Conservation (phyloP, 1,140 invertebrate genomes). For the Cepaea nemoralis region DNA sequence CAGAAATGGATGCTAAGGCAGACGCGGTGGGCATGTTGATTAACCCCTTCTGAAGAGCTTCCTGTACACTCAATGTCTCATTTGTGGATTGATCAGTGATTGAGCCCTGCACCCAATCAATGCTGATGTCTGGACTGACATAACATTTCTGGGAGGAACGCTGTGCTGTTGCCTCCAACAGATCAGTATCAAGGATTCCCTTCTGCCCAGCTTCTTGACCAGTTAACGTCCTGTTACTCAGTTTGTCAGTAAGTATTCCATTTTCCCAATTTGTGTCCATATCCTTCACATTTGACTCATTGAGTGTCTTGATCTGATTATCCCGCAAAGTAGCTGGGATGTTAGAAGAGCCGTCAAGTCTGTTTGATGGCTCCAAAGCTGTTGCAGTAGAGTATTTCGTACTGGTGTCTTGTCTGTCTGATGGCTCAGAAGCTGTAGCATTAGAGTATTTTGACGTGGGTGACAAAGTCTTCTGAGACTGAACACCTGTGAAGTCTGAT, state of each 20-base stretch:
- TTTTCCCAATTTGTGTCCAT: conserved; percentile 63
- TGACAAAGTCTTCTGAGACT: too few species aligned
- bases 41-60: conserved; percentile 84
- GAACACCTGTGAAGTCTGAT: neutral
- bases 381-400: neutral
- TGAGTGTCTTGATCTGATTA: conserved; percentile 3
- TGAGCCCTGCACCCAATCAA: conserved; percentile 64
- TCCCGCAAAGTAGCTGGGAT: neutral
- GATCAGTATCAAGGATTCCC: conserved; percentile 86
- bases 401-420: neutral
- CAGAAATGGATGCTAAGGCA: conserved; percentile 56
- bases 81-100: conserved; percentile 83
- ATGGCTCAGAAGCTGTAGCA: neutral
- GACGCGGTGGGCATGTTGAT: conserved; percentile 74
- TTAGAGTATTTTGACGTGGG: neutral
- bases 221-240: conserved; percentile 81
- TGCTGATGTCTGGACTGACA: conserved; percentile 60
- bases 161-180: conserved; percentile 77
- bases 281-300: conserved; percentile 42
- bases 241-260: conserved; percentile 79
- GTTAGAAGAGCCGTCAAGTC: neutral
- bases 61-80: conserved; percentile 80
- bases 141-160: conserved; percentile 77
- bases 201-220: conserved; percentile 87
- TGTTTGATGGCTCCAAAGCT: neutral